Evolutionary conservation across 2,797 vertebrate genomes (phyloP).

Genomic region (Mionectes olivaceus): DNA sequence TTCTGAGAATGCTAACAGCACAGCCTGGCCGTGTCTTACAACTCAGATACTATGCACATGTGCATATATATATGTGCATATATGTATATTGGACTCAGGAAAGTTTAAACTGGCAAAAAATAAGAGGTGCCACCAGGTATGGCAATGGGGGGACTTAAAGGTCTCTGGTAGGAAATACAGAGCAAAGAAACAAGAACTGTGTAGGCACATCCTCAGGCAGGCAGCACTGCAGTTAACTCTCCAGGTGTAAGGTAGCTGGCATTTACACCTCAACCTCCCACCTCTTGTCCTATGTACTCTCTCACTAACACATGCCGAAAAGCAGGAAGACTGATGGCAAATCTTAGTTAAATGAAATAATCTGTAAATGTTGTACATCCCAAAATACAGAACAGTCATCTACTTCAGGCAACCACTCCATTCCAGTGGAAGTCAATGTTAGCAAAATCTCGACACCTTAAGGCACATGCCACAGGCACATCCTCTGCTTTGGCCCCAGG

Average conservation of each 20-base stretch:
- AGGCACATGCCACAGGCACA: no score
- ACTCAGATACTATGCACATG: neutral
- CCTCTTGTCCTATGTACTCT: accelerated
- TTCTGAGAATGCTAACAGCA: accelerated
- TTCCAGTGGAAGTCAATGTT: neutral
- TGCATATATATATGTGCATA: neutral
- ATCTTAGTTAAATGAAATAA: neutral
- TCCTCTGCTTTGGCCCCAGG: accelerated
- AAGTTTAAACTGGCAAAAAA: neutral
- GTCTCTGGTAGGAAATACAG: neutral
- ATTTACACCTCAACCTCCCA: accelerated
- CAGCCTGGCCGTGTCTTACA: neutral
- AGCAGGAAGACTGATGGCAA: accelerated
- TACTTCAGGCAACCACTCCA: no score
- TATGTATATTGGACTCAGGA: accelerated
- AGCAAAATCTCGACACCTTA: neutral
- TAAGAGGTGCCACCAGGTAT: neutral
- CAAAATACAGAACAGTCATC: no score
- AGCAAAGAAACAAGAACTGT: neutral
- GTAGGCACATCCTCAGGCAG: neutral
- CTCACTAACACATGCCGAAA: accelerated
- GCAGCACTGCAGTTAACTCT: accelerated
- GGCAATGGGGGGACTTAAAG: neutral
- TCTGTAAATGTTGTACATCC: neutral
- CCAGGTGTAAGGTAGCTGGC: accelerated